Conservation (phyloP, 2,888 invertebrate genomes). For the Calameuta filiformis region DNA sequence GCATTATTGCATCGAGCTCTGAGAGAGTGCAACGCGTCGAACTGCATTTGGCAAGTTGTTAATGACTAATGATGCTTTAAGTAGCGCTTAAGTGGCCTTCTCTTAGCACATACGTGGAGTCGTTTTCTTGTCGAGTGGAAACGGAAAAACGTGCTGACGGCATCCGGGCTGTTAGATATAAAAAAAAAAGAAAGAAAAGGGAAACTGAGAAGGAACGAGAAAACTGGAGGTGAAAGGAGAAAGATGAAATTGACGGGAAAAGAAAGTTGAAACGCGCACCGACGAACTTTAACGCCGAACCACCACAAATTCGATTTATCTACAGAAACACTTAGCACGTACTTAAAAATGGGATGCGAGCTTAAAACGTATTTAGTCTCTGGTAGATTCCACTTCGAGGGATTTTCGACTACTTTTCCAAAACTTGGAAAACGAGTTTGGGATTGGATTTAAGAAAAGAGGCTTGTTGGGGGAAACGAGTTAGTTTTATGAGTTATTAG, state of each 20-base stretch:
- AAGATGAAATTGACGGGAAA: slow-evolving; percentile 1
- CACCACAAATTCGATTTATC: slow-evolving; percentile 12
- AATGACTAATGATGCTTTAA: slow-evolving; percentile 37
- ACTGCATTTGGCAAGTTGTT: slow-evolving; percentile 7
- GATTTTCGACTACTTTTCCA: background rate
- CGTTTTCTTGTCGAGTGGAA: slow-evolving; percentile 32
- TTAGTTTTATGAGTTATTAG: too few relatives aligned
- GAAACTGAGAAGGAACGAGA: slow-evolving; percentile 2
- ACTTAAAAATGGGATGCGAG: background rate
- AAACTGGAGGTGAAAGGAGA: background rate
- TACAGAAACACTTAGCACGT: slow-evolving; percentile 16
- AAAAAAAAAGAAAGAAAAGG: background rate
- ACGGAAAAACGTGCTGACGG: slow-evolving; percentile 32
- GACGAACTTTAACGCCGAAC: background rate
- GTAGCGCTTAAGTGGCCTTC: slow-evolving; percentile 23
- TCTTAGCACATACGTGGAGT: slow-evolving; percentile 21
- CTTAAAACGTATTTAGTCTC: slow-evolving; percentile 19
- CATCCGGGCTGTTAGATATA: slow-evolving; percentile 13
- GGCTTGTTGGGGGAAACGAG: too few relatives aligned
- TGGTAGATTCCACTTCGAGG: background rate
- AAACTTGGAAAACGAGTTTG: too few relatives aligned
- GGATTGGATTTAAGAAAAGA: too few relatives aligned
- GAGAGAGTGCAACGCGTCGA: slow-evolving; percentile 7
- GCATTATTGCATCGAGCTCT: too few relatives aligned
- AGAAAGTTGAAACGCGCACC: background rate